A percentile compares a stretch with the other conserved stretches of the same genome.
These are phyloP conservation scores for Symphodus melops DNA, from an alignment of 2,113 vertebrate genomes.

Conservation along the genomic window DNA sequence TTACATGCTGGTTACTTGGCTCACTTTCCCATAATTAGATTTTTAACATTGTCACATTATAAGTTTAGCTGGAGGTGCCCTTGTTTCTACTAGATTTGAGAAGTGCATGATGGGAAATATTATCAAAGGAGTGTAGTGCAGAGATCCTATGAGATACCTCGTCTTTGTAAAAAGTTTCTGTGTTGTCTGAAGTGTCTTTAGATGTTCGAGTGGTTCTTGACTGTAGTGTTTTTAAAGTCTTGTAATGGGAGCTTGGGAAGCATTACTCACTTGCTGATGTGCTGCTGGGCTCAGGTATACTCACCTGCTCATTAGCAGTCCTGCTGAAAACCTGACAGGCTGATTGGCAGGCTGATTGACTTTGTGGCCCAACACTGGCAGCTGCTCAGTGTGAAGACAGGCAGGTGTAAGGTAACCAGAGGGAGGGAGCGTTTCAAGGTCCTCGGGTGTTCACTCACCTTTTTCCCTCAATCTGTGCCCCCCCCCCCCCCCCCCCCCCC, in stretches of 20 bases:
- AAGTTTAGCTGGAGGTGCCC: too few species aligned
- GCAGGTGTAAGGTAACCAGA: not conserved
- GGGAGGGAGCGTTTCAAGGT: not conserved
- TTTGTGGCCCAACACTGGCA: conserved; percentile 22
- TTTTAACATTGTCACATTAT: not conserved
- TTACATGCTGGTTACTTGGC: not conserved
- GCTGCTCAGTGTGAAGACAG: conserved; percentile 14
- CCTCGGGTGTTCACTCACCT: not conserved
- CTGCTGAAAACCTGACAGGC: conserved; percentile 11
- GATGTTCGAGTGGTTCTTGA: not conserved
- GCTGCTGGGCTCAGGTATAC: conserved; percentile 10
- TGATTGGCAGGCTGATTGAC: conserved; percentile 22
- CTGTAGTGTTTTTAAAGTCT: not conserved
- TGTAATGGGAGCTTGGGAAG: not conserved
- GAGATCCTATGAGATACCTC: too few species aligned
- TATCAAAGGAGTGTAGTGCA: too few species aligned
- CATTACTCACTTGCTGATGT: conserved; percentile 10
- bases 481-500: too few species aligned
- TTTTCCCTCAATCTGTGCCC: not conserved
- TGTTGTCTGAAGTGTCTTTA: not conserved
- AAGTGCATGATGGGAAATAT: too few species aligned
- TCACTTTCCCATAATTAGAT: too few species aligned
- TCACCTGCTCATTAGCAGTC: conserved; percentile 14
- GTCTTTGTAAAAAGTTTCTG: too few species aligned
- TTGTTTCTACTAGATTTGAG: too few species aligned